A percentile compares a stretch with the other conserved stretches of the same genome.
Evolutionary conservation across 2,113 vertebrate species (phyloP).

Genomic region (Alexandromys fortis): DNA sequence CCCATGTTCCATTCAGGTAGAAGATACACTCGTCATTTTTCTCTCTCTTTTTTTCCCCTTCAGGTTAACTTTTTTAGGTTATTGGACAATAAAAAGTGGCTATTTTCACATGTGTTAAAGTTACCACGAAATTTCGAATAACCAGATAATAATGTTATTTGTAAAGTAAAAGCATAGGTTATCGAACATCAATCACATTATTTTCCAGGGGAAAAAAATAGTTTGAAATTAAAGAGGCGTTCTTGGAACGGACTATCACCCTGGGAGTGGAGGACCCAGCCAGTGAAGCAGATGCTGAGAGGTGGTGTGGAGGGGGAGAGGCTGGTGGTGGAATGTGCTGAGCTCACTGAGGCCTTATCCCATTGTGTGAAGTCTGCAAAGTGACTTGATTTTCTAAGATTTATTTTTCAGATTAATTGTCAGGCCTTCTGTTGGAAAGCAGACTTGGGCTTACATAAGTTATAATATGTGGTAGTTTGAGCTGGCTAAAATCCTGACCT

Average conservation of each 20-base stretch:
- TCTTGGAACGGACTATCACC: neutral
- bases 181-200: neutral
- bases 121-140: conserved; percentile 36
- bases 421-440: conserved; percentile 22
- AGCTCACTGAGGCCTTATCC: neutral
- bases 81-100: neutral
- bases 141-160: neutral
- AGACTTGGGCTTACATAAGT: neutral
- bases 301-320: accelerated
- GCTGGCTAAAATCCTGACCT: neutral
- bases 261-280: neutral
- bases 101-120: neutral
- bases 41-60: neutral
- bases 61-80: conserved; percentile 10
- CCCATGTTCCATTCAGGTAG: neutral
- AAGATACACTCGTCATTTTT: neutral
- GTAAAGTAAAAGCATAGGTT: conserved; percentile 21
- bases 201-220: neutral
- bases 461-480: neutral
- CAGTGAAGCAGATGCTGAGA: accelerated
- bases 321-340: accelerated
- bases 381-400: neutral
- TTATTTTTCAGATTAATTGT: conserved; percentile 46
- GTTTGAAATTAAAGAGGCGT: neutral
- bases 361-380: conserved; percentile 7